Evolutionary conservation across 2,888 invertebrate species (phyloP).

Genomic region (Drepana falcataria): DNA sequence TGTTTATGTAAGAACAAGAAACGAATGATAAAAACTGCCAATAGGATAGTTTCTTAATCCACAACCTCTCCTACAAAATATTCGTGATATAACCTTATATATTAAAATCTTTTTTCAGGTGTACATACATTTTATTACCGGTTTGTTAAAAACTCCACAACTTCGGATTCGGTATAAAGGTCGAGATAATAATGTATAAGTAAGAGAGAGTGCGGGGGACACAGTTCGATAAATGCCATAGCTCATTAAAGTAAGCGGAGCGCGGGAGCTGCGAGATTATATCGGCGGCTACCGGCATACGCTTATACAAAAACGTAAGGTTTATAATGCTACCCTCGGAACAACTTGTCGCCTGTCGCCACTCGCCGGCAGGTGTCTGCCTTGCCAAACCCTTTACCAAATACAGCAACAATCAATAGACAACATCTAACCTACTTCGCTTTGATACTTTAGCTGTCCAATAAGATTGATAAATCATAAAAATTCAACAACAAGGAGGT

Average conservation of each 20-base stretch:
- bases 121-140: no score
- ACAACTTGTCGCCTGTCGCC: conserved; percentile 24
- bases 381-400: conserved; percentile 14
- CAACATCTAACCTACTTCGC: conserved; percentile 25
- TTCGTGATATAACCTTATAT: no score
- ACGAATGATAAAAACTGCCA: no score
- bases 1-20: no score
- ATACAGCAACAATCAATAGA: conserved; percentile 21
- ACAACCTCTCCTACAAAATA: no score
- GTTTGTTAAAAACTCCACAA: no score
- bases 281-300: conserved; percentile 57
- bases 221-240: conserved; percentile 53
- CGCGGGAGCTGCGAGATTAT: conserved; percentile 64
- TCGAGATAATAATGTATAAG: neutral
- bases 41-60: no score
- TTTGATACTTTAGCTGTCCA: conserved; percentile 27
- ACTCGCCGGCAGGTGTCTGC: conserved; percentile 17
- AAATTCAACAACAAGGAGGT: conserved; percentile 44
- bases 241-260: conserved; percentile 67
- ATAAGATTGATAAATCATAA: conserved; percentile 59
- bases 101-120: no score
- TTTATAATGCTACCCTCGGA: conserved; percentile 51
- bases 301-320: conserved; percentile 45
- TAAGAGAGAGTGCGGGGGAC: neutral
- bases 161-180: neutral